Evolutionary conservation across 2,797 vertebrate species (phyloP).

Genomic region (Austrolebias charrua): DNA sequence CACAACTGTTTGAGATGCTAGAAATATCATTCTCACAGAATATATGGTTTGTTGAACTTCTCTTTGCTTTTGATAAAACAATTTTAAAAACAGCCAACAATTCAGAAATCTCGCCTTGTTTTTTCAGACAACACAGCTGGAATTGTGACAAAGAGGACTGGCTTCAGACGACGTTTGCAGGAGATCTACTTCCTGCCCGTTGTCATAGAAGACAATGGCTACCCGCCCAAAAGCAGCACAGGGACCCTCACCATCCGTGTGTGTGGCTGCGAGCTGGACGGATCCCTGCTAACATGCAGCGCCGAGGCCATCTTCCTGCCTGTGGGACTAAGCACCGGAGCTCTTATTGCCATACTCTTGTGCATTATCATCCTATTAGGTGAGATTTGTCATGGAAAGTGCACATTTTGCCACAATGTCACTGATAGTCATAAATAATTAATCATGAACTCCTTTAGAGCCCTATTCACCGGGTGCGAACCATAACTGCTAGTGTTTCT

Average conservation of each 20-base stretch:
- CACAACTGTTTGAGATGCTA: neutral
- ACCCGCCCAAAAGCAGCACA: slow-evolving; percentile 94
- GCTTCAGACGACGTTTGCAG: slow-evolving; percentile 89
- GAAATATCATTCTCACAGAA: neutral
- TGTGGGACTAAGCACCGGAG: slow-evolving; percentile 96
- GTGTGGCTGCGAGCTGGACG: slow-evolving; percentile 91
- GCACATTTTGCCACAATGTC: neutral
- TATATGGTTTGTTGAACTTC: neutral
- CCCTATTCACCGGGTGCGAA: neutral
- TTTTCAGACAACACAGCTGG: slow-evolving; percentile 93
- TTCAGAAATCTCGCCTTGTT: neutral
- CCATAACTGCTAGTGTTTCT: neutral
- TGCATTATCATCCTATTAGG: slow-evolving; percentile 95
- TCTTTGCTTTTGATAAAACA: neutral
- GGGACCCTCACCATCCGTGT: slow-evolving; percentile 94
- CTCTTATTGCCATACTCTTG: slow-evolving; percentile 92
- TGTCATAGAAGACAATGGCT: slow-evolving; percentile 93
- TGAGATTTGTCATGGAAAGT: slow-evolving; percentile 66
- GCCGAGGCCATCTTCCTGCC: slow-evolving; percentile 95
- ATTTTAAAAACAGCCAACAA: neutral
- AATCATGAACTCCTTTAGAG: neutral
- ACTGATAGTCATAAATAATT: neutral
- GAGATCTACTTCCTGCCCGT: slow-evolving; percentile 90
- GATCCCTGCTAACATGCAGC: slow-evolving; percentile 91
- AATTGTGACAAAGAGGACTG: slow-evolving; percentile 86